phyloP scores from a whole-genome alignment of 2,113 vertebrate species.

The Seriola aureovittata region DNA sequence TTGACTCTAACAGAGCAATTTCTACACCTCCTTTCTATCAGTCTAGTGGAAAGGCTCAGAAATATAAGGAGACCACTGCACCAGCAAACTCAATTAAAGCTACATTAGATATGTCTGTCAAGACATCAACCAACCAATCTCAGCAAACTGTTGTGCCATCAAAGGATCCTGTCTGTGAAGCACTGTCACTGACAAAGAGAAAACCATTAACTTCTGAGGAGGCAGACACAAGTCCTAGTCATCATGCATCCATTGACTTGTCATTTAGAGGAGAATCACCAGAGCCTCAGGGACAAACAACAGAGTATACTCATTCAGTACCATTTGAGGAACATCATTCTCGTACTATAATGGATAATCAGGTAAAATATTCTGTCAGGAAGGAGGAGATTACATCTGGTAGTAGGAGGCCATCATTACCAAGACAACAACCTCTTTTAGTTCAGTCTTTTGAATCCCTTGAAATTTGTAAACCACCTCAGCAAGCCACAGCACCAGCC shows the following conservation, averaged over 20 bases:
- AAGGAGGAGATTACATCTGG: slow-evolving; percentile 25
- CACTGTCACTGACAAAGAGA: slow-evolving; percentile 72
- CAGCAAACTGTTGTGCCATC: slow-evolving; percentile 18
- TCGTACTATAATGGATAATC: not conserved
- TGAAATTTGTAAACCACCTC: slow-evolving; percentile 4
- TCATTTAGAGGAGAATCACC: slow-evolving; percentile 46
- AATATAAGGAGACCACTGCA: slow-evolving; percentile 51
- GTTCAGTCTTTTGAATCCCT: slow-evolving; percentile 39
- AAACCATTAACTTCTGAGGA: slow-evolving; percentile 34
- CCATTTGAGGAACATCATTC: slow-evolving; percentile 10
- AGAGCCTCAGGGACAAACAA: slow-evolving; percentile 8
- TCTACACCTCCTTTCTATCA: slow-evolving; percentile 21
- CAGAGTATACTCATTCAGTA: not conserved
- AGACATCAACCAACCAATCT: slow-evolving; percentile 15
- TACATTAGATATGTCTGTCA: slow-evolving; percentile 80
- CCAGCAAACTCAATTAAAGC: slow-evolving; percentile 79
- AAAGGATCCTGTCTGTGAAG: slow-evolving; percentile 51
- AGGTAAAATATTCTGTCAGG: not conserved
- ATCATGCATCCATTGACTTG: slow-evolving; percentile 65
- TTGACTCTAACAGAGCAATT: slow-evolving; percentile 20
- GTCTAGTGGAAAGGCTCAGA: slow-evolving; percentile 34
- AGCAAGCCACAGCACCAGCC: slow-evolving; percentile 62
- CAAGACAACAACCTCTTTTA: slow-evolving; percentile 41
- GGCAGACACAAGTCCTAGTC: slow-evolving; percentile 21
- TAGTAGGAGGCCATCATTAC: slow-evolving; percentile 8